Conservation (phyloP, 2,113 vertebrate species). For the Gavia stellata region DNA sequence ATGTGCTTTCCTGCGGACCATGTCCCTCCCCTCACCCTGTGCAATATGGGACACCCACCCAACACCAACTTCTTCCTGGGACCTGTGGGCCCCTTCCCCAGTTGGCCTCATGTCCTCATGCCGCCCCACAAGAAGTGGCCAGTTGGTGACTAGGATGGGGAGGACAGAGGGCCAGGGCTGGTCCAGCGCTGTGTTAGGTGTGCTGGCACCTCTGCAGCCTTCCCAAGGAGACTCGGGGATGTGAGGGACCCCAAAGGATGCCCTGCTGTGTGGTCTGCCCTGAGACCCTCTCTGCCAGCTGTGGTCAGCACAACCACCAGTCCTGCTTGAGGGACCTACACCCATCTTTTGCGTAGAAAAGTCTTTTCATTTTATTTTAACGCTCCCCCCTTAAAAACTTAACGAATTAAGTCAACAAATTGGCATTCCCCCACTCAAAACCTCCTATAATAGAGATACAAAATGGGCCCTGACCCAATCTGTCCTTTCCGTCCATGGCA, state of each 20-base stretch:
- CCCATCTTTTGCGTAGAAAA: neutral
- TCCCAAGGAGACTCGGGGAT: neutral
- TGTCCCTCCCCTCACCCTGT: neutral
- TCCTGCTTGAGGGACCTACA: neutral
- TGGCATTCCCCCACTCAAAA: neutral
- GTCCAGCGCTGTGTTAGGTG: neutral
- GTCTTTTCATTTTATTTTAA: neutral
- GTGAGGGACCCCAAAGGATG: neutral
- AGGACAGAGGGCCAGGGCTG: neutral
- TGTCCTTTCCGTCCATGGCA: neutral
- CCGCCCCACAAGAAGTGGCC: accelerated
- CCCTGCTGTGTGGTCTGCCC: neutral
- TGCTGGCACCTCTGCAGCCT: neutral
- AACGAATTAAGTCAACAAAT: neutral
- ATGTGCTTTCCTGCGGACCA: neutral
- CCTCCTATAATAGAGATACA: neutral
- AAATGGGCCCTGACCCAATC: neutral
- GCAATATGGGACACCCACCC: neutral
- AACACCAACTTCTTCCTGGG: neutral
- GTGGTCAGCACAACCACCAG: neutral
- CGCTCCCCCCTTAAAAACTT: neutral
- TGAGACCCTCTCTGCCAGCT: neutral
- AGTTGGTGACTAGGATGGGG: neutral
- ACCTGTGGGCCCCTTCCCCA: neutral
- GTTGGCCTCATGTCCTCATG: neutral